A percentile compares a stretch with the other conserved stretches of the same genome.
Conservation (phyloP, 2,888 invertebrate species). For the Petrolisthes cinctipes region DNA sequence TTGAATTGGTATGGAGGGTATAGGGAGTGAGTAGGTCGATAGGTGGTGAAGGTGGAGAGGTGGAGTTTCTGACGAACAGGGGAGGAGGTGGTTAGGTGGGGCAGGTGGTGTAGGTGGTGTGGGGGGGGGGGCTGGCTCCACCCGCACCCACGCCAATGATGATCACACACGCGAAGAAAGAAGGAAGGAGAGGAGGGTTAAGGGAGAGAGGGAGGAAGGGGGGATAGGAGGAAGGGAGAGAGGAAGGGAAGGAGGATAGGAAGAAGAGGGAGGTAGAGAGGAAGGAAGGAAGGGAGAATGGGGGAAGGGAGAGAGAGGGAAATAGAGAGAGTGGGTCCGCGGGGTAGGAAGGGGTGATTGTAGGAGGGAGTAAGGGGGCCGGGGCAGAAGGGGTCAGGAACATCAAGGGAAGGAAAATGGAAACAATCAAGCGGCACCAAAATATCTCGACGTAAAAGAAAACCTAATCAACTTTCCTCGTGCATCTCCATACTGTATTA, state of each 20-base stretch:
- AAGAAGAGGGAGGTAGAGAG: neutral
- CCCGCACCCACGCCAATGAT: neutral
- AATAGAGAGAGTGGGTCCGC: neutral
- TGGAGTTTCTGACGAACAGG: neutral
- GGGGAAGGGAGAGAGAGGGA: constrained; percentile 4
- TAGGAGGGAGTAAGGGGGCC: too few relatives aligned
- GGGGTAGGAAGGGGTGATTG: neutral
- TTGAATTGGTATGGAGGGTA: neutral
- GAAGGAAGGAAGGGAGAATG: neutral
- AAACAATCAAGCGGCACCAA: too few relatives aligned
- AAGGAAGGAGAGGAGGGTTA: neutral
- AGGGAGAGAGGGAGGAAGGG: neutral
- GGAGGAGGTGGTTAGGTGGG: too few relatives aligned
- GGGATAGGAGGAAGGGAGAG: neutral
- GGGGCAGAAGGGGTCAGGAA: too few relatives aligned
- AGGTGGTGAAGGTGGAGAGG: neutral
- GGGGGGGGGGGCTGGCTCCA: neutral
- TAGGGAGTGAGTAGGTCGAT: neutral
- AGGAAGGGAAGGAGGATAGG: neutral
- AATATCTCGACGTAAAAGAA: too few relatives aligned
- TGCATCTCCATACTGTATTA: too few relatives aligned
- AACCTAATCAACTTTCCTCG: too few relatives aligned
- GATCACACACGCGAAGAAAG: neutral
- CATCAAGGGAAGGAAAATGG: too few relatives aligned
- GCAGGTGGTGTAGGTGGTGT: too few relatives aligned